These are phyloP conservation scores for Megalops atlanticus DNA, from an alignment of 2,113 vertebrate genomes.

Conservation along the genomic window DNA sequence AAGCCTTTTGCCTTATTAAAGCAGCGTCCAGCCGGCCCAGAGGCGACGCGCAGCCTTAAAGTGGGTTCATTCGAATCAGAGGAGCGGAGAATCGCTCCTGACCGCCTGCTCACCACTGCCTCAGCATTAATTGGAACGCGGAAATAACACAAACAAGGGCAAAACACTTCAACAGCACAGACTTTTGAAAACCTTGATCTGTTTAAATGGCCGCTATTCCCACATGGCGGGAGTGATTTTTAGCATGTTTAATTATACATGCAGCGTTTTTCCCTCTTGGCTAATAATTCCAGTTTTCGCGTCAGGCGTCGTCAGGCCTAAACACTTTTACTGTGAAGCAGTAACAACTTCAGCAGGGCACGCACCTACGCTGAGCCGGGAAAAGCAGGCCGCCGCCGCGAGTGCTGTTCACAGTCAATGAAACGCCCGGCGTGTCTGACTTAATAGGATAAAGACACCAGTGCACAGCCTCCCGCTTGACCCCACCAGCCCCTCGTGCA, in stretches of 20 bases:
- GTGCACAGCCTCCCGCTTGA: background rate
- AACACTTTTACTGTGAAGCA: background rate
- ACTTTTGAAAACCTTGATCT: constrained; percentile 34
- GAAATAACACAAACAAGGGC: constrained; percentile 65
- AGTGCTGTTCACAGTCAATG: background rate
- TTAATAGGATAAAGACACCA: background rate
- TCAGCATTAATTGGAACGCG: constrained; percentile 42
- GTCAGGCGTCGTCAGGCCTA: background rate
- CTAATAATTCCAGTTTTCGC: background rate
- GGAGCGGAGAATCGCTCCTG: constrained; percentile 50
- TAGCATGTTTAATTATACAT: background rate
- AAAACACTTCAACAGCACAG: constrained; percentile 46
- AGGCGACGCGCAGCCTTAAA: constrained; percentile 2
- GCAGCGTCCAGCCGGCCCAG: constrained; percentile 31
- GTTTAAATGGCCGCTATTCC: background rate
- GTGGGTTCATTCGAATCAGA: constrained; percentile 39
- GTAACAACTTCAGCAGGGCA: background rate
- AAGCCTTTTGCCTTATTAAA: constrained; percentile 52
- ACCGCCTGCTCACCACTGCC: constrained; percentile 57
- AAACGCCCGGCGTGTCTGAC: background rate
- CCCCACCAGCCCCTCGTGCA: background rate
- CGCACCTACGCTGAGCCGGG: background rate
- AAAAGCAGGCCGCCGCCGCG: no score
- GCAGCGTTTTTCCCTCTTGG: background rate
- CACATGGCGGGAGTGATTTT: background rate